These are phyloP conservation scores for Callaeas wilsoni DNA, from an alignment of 2,113 vertebrate species.

Conservation along the genomic window DNA sequence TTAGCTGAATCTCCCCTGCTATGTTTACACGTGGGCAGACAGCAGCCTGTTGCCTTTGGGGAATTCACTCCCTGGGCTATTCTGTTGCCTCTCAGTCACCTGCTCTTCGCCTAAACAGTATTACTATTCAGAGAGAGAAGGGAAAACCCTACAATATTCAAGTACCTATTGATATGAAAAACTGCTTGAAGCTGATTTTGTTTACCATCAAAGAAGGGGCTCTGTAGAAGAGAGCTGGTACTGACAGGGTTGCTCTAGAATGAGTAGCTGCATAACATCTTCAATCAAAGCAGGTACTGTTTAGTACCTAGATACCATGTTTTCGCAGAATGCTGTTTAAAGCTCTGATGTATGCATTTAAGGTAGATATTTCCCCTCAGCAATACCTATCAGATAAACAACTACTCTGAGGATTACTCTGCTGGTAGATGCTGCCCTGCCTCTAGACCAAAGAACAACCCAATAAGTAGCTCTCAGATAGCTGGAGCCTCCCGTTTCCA, in stretches of 20 bases:
- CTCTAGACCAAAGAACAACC: background rate
- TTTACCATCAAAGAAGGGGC: background rate
- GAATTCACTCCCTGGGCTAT: background rate
- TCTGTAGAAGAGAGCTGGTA: background rate
- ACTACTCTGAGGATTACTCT: background rate
- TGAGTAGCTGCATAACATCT: background rate
- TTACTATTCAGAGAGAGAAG: background rate
- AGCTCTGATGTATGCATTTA: background rate
- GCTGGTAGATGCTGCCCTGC: background rate
- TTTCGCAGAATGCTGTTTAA: background rate
- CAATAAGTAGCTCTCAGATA: background rate
- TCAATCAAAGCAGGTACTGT: background rate
- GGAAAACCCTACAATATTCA: background rate
- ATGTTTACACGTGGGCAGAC: background rate
- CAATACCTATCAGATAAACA: background rate
- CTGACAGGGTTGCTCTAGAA: background rate
- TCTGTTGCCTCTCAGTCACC: background rate
- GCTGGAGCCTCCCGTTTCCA: background rate
- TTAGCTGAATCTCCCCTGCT: background rate
- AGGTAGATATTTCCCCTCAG: background rate
- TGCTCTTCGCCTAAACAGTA: background rate
- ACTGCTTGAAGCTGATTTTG: background rate
- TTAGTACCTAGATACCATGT: background rate
- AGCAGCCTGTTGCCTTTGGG: accelerated
- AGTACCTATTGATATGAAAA: background rate